Percentiles rank a stretch among this genome's conserved stretches.
These are phyloP conservation scores for Apteryx owenii DNA, from an alignment of 2,113 vertebrate genomes.

Conservation along the genomic window DNA sequence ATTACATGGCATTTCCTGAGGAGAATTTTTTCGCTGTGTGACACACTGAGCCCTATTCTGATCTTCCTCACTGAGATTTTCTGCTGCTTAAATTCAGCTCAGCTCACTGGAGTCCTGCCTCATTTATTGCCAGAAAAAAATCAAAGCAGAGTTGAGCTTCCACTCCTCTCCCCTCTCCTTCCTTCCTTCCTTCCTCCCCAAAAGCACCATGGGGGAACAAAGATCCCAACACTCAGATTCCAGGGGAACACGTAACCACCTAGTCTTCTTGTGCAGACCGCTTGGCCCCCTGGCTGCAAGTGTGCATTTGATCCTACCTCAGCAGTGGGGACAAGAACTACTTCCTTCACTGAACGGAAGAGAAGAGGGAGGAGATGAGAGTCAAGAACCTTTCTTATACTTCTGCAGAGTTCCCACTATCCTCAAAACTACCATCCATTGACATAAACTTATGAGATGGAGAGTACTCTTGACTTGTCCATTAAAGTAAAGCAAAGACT, in stretches of 20 bases:
- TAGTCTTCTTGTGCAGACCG: background rate
- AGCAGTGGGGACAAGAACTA: background rate
- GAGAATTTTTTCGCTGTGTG: background rate
- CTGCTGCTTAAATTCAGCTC: background rate
- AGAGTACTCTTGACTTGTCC: too few species aligned
- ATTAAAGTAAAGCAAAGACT: background rate
- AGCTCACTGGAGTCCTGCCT: background rate
- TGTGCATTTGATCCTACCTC: background rate
- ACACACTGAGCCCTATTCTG: background rate
- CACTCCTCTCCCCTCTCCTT: background rate
- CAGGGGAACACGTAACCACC: background rate
- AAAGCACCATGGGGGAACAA: fast-evolving
- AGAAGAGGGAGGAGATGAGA: background rate
- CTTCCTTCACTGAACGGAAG: background rate
- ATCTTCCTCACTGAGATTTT: background rate
- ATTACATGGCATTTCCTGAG: background rate
- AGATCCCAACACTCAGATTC: fast-evolving
- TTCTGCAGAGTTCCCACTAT: background rate
- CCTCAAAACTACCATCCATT: background rate
- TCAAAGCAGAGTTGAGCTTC: background rate
- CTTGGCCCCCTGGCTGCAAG: background rate
- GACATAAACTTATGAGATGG: too few species aligned
- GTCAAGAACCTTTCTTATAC: background rate
- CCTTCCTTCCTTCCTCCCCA: background rate
- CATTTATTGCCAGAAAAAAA: background rate